Evolutionary conservation across 2,797 vertebrate species (phyloP).

Genomic region (Hylomyscus alleni): DNA sequence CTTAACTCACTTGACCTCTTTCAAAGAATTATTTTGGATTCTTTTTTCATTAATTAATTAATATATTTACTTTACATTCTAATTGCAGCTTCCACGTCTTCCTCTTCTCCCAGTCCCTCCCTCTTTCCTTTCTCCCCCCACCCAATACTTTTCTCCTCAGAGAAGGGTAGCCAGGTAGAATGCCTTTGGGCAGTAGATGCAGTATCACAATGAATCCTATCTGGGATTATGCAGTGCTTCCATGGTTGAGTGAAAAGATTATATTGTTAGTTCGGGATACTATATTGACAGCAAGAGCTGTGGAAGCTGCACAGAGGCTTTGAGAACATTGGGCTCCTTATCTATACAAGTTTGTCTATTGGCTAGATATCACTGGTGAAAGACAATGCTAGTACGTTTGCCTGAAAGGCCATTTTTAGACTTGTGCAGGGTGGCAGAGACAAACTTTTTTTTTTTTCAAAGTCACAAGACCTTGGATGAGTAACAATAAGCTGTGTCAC

Average conservation of each 20-base stretch:
- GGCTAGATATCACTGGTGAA: not conserved
- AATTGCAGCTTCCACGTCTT: too few species aligned
- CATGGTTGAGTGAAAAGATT: not conserved
- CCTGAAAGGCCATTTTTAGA: not conserved
- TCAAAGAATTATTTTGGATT: not conserved
- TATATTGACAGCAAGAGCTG: not conserved
- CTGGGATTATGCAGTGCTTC: not conserved
- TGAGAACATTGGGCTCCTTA: not conserved
- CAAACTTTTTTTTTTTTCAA: not conserved
- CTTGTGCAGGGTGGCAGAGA: not conserved
- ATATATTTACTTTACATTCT: too few species aligned
- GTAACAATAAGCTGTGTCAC: not conserved
- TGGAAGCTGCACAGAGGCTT: not conserved
- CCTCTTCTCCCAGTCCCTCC: too few species aligned
- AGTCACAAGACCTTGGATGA: not conserved
- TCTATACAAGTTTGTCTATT: not conserved
- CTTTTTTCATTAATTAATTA: not conserved
- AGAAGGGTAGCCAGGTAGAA: not conserved
- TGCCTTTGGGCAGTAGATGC: not conserved
- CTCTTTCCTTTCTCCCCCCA: too few species aligned
- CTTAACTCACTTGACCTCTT: slow-evolving; percentile 31
- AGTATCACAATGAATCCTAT: not conserved
- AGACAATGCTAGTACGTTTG: not conserved
- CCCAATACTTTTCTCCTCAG: too few species aligned
- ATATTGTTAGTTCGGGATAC: not conserved